These are phyloP conservation scores for Diabrotica undecimpunctata DNA, from an alignment of 1,140 invertebrate species.

Conservation along the genomic window DNA sequence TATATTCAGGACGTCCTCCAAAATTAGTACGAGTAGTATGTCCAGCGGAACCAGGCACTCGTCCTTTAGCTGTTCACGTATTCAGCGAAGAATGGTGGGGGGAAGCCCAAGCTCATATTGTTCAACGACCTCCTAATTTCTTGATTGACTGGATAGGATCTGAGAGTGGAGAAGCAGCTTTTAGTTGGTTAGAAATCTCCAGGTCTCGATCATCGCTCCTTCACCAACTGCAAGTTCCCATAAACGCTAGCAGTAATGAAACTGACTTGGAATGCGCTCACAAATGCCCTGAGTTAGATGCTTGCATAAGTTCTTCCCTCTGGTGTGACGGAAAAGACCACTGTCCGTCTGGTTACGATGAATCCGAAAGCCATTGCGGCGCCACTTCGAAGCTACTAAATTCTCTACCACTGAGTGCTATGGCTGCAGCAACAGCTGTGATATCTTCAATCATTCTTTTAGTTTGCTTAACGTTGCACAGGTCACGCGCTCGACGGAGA, in stretches of 20 bases:
- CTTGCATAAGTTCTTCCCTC: constrained; percentile 77
- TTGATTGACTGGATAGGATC: constrained; percentile 69
- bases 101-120: constrained; percentile 34
- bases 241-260: constrained; percentile 55
- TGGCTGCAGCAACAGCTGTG: constrained; percentile 55
- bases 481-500: constrained; percentile 43
- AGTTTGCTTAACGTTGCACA: constrained; percentile 49
- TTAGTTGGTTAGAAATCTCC: constrained; percentile 71
- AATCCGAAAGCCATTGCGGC: constrained; percentile 68
- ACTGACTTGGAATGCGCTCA: constrained; percentile 62
- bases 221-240: constrained; percentile 56
- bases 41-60: constrained; percentile 63
- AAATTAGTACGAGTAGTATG: constrained; percentile 70
- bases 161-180: constrained; percentile 64
- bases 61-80: constrained; percentile 65
- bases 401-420: constrained; percentile 50
- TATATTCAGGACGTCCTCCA: constrained; percentile 60
- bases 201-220: constrained; percentile 60
- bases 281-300: constrained; percentile 83
- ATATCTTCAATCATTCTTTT: constrained; percentile 55
- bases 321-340: constrained; percentile 85
- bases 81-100: constrained; percentile 72
- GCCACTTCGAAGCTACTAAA: constrained; percentile 48
- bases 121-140: constrained; percentile 56
- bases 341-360: constrained; percentile 82